Base-by-base conservation (phyloP, 1,140 invertebrate genomes). In the Megathymus violae region DNA sequence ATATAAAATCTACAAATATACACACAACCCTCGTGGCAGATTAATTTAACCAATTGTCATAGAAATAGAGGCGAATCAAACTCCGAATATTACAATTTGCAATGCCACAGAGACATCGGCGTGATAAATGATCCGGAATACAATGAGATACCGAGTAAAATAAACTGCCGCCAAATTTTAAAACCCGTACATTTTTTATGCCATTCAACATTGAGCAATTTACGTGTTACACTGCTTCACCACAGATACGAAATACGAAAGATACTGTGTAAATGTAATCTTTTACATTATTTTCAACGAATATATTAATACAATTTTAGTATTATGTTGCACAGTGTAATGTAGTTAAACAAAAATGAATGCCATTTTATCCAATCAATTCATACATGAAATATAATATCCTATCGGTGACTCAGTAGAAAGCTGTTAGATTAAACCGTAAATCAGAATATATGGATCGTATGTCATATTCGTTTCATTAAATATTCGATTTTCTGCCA, bases 111-210 rank as follows among this genome's bases (percentile, higher is more conserved):
- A 68, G 17, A 19, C 47, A 66, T 69, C 47, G 56, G 34, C 56
- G 62, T 59, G 54, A 69, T 62, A 67, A 56, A 67, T 56, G 50
- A 61, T 31, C 61, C 56, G 44, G 50, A 59, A 52, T 50, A 67
- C 47, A 44, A 40, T 52, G 27, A 31, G 27, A 9, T 31, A 31
- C 19, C 19, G 19, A 2, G 19, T 3, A 22, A 22, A 22, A 22
- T 5, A 3, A 22, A 22, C 19, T 22, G 19, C 19, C 19, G 5
- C 19, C 19, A n/a, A 22, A 22, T 22, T 22, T 22, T 22, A 22
- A 22, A 22, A 22, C 19, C 19, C 19, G 19, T 22, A 22, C 5
- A 22, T 22, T 22, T 22, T 22, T 22, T 22, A 22, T 22, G 2
- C 19, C 19, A 22, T 22, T 22, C 19, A 2, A 22, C 19, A 22